Base-by-base conservation (phyloP, 2,113 vertebrate genomes). In the Regulus satrapa region DNA sequence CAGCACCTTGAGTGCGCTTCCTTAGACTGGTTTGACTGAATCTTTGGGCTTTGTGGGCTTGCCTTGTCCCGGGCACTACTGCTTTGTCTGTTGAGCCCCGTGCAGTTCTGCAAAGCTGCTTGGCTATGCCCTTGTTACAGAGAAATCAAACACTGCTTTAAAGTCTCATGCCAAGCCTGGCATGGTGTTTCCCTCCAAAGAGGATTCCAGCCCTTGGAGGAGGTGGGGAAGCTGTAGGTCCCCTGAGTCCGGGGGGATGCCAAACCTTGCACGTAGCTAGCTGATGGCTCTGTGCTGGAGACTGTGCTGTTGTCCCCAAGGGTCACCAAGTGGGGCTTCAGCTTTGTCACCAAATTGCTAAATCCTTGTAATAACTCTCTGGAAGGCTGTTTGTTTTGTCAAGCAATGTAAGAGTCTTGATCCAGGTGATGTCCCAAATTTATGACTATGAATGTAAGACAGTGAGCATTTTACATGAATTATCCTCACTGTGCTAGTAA, bases 231-330 rank as follows among this genome's bases (percentile, higher is more conserved):
- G 52, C 46, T 28, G 12, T 61, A 66, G 61, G 80, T 62, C 23
- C 34, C 0, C 0, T 75, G 69, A 71, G 51, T 49, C n/a, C 3
- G 0, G 17, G 34, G 36, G 8, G 5, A 5, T 63, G 56, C 74
- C 36, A 18, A 73, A 29, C 5, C 8, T 58, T 45, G 51, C 68
- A 38, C 0, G 4, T 40, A 56, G 58, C 45, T 28, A 7, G 18
- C 36, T 91, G 56, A 14, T 12, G 36, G 45, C 32, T 78, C 11
- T 45, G 48, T 62, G 72, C 66, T 85, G 25, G 55, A 2, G 2
- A 10, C 32, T 71, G 29, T 55, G 20, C 66, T 79, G 56, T 18
- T 36, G 15, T 48, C 88, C 68, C 31, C 1, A 9, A 9, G 41
- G 36, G 40, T 45, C 4, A 1, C 59, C 17, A 38, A 85, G 34